Percentiles rank a stretch among this genome's conserved stretches.
Conservation (phyloP, 2,888 invertebrate species). For the Caenorhabditis plicata region DNA sequence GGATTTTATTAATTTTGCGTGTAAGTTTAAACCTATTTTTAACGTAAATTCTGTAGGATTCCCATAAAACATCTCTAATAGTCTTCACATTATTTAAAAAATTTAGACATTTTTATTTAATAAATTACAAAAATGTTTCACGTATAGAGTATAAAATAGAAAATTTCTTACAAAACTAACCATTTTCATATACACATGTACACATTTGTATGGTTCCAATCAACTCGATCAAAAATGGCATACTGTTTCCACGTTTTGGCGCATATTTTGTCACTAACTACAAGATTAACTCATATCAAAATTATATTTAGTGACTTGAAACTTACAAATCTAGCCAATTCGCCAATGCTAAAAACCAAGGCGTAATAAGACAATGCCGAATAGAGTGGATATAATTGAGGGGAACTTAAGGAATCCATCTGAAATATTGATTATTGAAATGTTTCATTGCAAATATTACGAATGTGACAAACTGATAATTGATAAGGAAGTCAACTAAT, state of each 20-base stretch:
- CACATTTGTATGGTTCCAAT: constrained; percentile 59
- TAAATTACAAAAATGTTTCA: not conserved
- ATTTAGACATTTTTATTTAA: too few species aligned
- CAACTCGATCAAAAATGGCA: constrained; percentile 40
- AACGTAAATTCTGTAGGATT: too few species aligned
- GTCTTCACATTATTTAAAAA: too few species aligned
- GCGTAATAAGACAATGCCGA: constrained; percentile 31
- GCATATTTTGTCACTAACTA: constrained; percentile 30
- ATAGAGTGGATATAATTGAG: constrained; percentile 26
- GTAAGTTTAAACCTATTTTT: too few species aligned
- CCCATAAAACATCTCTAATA: too few species aligned
- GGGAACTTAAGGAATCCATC: too few species aligned
- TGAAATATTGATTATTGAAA: too few species aligned
- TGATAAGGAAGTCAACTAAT: too few species aligned
- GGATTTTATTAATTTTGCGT: too few species aligned
- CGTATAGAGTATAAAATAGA: not conserved
- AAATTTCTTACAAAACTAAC: constrained; percentile 10
- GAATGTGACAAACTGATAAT: too few species aligned
- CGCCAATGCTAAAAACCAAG: constrained; percentile 29
- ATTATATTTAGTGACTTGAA: not conserved
- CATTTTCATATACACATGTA: constrained; percentile 65
- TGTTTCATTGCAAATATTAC: too few species aligned
- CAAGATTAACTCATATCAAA: not conserved
- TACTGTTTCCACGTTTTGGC: constrained; percentile 16
- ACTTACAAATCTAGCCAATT: constrained; percentile 32